A percentile compares a stretch with the other conserved stretches of the same genome.
Evolutionary conservation across 2,113 vertebrate genomes (phyloP).

Genomic region (Brienomyrus longianalis): DNA sequence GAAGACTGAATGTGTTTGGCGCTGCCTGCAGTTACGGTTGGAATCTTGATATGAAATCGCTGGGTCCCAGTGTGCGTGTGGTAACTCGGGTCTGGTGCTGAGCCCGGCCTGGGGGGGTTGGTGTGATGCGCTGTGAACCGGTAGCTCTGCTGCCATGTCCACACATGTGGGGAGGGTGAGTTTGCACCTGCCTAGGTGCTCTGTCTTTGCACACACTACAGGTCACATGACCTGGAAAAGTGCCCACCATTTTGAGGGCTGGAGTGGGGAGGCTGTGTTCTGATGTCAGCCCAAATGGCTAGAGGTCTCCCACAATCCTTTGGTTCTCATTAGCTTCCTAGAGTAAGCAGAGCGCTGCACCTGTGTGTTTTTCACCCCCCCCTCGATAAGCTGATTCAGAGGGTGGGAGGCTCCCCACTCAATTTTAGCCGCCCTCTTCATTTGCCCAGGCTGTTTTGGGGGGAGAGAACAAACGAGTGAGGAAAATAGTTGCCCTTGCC

Average conservation of each 20-base stretch:
- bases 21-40: background rate
- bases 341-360: background rate
- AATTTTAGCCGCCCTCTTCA: background rate
- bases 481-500: constrained; percentile 28
- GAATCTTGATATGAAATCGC: background rate
- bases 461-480: background rate
- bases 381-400: background rate
- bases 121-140: too few relatives aligned
- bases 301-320: background rate
- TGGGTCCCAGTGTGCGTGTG: background rate
- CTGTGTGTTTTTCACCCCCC: background rate
- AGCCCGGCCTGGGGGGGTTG: too few relatives aligned
- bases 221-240: background rate
- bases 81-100: background rate
- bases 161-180: background rate
- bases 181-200: background rate
- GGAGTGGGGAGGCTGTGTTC: background rate
- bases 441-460: background rate
- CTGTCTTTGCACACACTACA: background rate
- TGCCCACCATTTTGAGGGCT: background rate
- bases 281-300: background rate
- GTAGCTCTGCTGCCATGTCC: too few relatives aligned
- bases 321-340: background rate
- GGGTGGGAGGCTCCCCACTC: background rate
- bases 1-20: background rate